Evolutionary conservation across 2,113 vertebrate genomes (phyloP).

Genomic region (Triplophysa dalaica): DNA sequence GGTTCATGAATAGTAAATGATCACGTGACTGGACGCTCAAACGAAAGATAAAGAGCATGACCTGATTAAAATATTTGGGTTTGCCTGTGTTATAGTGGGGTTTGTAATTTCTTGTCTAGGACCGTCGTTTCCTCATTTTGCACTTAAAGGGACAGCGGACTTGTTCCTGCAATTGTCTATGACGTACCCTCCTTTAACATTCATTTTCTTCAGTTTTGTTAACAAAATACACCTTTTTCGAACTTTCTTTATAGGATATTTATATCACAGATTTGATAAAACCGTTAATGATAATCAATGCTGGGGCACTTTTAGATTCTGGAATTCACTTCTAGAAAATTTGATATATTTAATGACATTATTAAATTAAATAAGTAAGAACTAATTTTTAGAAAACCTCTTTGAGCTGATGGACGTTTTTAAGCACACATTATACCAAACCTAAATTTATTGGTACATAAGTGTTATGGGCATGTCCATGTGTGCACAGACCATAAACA

Average conservation of each 20-base stretch:
- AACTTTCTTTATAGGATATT: not conserved
- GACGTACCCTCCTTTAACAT: not conserved
- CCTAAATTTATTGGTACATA: not conserved
- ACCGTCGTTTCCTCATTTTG: not conserved
- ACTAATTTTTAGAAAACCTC: too few species aligned
- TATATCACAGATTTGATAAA: too few species aligned
- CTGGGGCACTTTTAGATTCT: not conserved
- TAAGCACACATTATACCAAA: too few species aligned
- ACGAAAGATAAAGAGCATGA: not conserved
- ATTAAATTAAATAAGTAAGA: too few species aligned
- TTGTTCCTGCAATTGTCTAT: not conserved
- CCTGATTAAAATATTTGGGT: not conserved
- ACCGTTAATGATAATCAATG: not conserved
- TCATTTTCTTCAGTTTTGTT: not conserved
- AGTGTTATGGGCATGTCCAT: not conserved
- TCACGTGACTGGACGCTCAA: constrained; percentile 5
- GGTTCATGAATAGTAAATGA: not conserved
- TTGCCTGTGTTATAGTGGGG: not conserved
- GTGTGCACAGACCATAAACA: not conserved
- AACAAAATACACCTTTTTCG: not conserved
- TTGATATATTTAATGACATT: too few species aligned
- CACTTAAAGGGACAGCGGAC: constrained; percentile 1
- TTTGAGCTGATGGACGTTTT: too few species aligned
- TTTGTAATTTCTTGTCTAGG: not conserved
- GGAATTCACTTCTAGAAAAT: not conserved